phyloP scores from a whole-genome alignment of 2,113 vertebrate species.

The Ophiodon elongatus region DNA sequence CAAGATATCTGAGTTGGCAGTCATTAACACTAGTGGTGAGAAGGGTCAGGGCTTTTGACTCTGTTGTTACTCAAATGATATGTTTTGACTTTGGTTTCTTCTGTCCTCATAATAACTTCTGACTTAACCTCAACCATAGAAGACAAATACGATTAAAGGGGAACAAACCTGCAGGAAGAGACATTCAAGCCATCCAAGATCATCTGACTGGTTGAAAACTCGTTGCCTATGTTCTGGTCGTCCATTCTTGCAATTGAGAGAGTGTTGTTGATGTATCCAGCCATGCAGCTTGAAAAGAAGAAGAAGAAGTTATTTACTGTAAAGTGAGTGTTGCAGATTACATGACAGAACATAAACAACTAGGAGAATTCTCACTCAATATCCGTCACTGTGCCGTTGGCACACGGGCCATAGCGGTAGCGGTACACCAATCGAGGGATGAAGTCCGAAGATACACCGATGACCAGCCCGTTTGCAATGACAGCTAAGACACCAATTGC shows the following conservation, averaged over 20 bases:
- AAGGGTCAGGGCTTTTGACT: background rate
- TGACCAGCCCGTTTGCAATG: slow-evolving; percentile 94
- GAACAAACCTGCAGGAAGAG: slow-evolving; percentile 89
- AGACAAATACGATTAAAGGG: background rate
- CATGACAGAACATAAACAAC: background rate
- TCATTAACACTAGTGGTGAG: background rate
- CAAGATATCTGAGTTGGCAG: background rate
- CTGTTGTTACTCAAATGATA: background rate
- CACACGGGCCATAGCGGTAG: slow-evolving; percentile 90
- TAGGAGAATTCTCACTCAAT: slow-evolving; percentile 59
- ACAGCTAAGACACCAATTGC: slow-evolving; percentile 93
- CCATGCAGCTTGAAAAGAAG: slow-evolving; percentile 86
- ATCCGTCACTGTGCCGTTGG: slow-evolving; percentile 50
- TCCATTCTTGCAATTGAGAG: slow-evolving; percentile 85
- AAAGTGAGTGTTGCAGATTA: background rate
- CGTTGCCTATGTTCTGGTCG: slow-evolving; percentile 52
- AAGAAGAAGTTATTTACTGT: background rate
- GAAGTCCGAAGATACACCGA: slow-evolving; percentile 94
- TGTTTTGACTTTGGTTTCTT: background rate
- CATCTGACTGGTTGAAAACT: slow-evolving; percentile 79
- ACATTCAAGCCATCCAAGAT: slow-evolving; percentile 42
- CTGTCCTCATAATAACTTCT: background rate
- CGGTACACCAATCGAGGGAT: slow-evolving; percentile 92
- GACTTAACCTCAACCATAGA: background rate
- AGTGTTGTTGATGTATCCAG: slow-evolving; percentile 91